Evolutionary conservation across 1,140 invertebrate genomes (phyloP).

Genomic region (Drosophila lacteicornis): DNA sequence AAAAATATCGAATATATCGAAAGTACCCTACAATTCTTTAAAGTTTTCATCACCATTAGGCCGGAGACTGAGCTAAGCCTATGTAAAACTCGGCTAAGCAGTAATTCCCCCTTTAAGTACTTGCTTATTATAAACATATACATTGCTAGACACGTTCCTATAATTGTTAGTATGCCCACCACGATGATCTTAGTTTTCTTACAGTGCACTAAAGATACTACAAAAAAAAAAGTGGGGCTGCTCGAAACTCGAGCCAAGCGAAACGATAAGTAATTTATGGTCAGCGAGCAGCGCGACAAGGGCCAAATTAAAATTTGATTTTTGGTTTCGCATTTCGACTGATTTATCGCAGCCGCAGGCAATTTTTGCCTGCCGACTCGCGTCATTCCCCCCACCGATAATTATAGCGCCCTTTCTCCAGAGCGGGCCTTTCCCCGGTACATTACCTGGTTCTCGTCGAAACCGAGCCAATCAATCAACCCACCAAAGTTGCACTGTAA

Average conservation of each 20-base stretch:
- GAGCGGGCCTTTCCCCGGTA: slow-evolving; percentile 3
- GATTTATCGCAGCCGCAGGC: slow-evolving; percentile 36
- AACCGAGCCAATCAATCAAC: slow-evolving; percentile 35
- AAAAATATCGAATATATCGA: neutral
- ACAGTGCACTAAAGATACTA: neutral
- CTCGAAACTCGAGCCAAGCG: neutral
- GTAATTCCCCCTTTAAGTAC: neutral
- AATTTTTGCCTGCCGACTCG: slow-evolving; percentile 13
- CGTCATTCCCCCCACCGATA: neutral
- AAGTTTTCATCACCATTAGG: neutral
- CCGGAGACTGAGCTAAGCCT: too few species aligned
- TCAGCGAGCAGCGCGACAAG: neutral
- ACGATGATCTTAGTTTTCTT: neutral
- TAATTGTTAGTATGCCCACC: too few species aligned
- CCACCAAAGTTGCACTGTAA: neutral
- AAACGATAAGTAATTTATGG: slow-evolving; percentile 44
- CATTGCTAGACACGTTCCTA: neutral
- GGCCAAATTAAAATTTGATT: slow-evolving; percentile 37
- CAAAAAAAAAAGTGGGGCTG: neutral
- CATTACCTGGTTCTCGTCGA: neutral
- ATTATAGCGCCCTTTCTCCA: slow-evolving; percentile 12
- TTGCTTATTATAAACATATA: too few species aligned
- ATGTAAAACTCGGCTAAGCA: too few species aligned
- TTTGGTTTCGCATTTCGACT: slow-evolving; percentile 17
- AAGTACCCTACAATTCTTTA: neutral